Evolutionary conservation across 2,888 invertebrate species (phyloP).

Genomic region (Ochropleura leucogaster): DNA sequence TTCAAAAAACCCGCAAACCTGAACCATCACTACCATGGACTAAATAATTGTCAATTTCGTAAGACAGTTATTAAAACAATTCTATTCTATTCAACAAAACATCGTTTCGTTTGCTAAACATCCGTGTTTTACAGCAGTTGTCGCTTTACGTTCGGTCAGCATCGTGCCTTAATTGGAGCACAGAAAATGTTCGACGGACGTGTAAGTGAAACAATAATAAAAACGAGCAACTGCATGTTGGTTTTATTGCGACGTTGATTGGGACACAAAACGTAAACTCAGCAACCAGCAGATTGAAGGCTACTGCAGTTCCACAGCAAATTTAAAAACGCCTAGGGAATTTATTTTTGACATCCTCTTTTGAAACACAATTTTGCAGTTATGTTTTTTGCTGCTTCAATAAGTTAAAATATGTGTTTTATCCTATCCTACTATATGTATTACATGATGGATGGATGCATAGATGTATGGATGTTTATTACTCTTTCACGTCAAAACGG

Average conservation of each 20-base stretch:
- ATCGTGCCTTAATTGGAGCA: slow-evolving; percentile 49
- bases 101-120: neutral
- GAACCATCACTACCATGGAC: too few species aligned
- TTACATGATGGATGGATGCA: too few species aligned
- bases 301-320: neutral
- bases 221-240: slow-evolving; percentile 13
- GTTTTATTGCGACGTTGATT: slow-evolving; percentile 46
- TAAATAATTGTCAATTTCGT: too few species aligned
- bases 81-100: neutral
- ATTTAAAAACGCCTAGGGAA: neutral
- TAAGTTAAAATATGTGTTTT: too few species aligned
- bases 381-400: neutral
- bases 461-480: too few species aligned
- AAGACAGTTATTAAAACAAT: too few species aligned
- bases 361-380: too few species aligned
- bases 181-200: slow-evolving; percentile 27
- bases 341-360: neutral
- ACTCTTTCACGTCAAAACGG: too few species aligned
- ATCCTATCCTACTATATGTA: too few species aligned
- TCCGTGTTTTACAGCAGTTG: neutral
- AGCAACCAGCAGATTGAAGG: neutral
- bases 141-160: slow-evolving; percentile 5
- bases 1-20: too few species aligned
- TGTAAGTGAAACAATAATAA: slow-evolving; percentile 44
- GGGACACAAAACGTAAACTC: slow-evolving; percentile 37